Base-by-base conservation (phyloP, 2,797 vertebrate species). In the Myotis pilosus region DNA sequence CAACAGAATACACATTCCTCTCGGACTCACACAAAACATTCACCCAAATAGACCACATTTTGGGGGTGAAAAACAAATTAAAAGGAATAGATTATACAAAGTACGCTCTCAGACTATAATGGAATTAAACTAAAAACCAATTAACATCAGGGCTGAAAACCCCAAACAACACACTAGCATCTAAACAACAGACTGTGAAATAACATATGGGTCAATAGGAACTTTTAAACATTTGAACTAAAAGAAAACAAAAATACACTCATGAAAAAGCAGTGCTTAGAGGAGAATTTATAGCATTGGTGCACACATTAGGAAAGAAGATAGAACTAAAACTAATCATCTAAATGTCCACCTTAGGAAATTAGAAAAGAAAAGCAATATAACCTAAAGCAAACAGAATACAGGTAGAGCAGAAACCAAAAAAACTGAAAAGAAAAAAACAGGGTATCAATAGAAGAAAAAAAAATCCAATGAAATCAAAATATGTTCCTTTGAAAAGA, bases 211-310 rank as follows among this genome's bases (percentile, higher is more conserved):
- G 36, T 69, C 20, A 79, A 80, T 0, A 69, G 62, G 44, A 68
- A 44, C 4, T 69, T 89, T 69, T 19, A 25, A 79, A n/a, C 28
- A 69, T 69, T 80, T 57, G 79, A 89, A 80, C 49, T 55, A 79
- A 89, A 79, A 41, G 57, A 78, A 68, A 89, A 89, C 51, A 53
- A 89, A 80, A 89, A 89, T 55, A 79, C 62, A 89, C 87, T 68
- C 25, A 57, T 33, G 36, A 89, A 79, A 80, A 44, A 80, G 49
- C 62, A 89, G 51, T 36, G 15, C 38, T 69, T 89, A 80, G 28
- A 44, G 74, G 55, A 57, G 28, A 89, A 55, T 69, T 89, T 89
- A 79, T 19, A 55, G 62, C 22, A 79, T 0, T 55, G 28, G 75
- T 79, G 10, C 36, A 69, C 30, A 68, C 15, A 89, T 38, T 55